phyloP scores from a whole-genome alignment of 2,113 vertebrate species.

The Microtus oregoni region DNA sequence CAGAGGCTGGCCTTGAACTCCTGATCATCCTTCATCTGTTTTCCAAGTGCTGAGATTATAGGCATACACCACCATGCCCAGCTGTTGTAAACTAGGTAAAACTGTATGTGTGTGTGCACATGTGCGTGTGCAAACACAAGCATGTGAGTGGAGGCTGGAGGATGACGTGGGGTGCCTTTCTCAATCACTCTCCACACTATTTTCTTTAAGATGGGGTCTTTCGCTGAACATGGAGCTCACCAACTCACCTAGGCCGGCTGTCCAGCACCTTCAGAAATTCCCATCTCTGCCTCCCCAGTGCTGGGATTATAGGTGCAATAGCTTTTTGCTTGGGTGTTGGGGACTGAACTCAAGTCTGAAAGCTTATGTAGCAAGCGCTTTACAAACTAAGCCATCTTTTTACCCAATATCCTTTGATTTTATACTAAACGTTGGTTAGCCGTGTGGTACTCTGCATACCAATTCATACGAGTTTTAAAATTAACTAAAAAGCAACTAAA shows the following conservation, averaged over 20 bases:
- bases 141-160: background rate
- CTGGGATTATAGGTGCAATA: background rate
- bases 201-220: background rate
- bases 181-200: background rate
- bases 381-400: no score
- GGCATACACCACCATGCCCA: background rate
- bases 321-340: background rate
- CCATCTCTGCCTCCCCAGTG: background rate
- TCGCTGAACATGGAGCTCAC: background rate
- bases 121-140: background rate
- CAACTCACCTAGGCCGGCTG: background rate
- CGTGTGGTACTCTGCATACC: background rate
- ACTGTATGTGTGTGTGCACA: background rate
- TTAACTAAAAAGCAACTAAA: constrained; percentile 11
- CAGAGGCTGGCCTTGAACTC: background rate
- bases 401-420: background rate
- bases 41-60: background rate
- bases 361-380: background rate
- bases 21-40: background rate
- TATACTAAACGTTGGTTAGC: background rate
- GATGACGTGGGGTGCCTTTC: background rate
- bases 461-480: constrained; percentile 43
- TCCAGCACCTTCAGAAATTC: background rate
- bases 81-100: background rate
- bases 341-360: no score